Percentiles rank a stretch among this genome's conserved stretches.
Conservation (phyloP, 2,888 invertebrate genomes). For the Lumbricus terrestris region DNA sequence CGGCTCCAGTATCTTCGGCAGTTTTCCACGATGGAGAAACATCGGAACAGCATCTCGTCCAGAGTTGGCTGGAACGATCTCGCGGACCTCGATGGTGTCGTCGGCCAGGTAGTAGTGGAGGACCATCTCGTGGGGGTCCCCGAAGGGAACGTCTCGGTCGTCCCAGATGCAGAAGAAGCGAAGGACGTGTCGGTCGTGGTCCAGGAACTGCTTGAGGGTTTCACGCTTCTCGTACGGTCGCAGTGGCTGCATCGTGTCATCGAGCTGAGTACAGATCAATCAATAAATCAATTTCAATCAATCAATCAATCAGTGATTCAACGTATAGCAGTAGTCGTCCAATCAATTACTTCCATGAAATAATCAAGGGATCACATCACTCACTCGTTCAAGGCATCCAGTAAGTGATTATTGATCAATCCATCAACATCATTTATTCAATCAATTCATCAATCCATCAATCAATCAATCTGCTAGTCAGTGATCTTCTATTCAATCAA, state of each 20-base stretch:
- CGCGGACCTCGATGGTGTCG: conserved; percentile 84
- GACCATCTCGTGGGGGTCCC: conserved; percentile 75
- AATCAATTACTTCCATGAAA: neutral
- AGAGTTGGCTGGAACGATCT: conserved; percentile 69
- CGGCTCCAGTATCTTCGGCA: conserved; percentile 67
- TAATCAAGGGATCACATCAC: neutral
- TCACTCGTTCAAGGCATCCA: no score
- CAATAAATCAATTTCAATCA: neutral
- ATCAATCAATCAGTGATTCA: neutral
- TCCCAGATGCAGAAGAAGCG: conserved; percentile 89
- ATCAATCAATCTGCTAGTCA: no score
- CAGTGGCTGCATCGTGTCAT: conserved; percentile 58
- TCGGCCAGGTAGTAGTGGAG: conserved; percentile 84
- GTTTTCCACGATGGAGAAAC: conserved; percentile 73
- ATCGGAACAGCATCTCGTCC: conserved; percentile 72
- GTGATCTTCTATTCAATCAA: no score
- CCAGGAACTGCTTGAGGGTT: conserved; percentile 77
- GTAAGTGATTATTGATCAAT: no score
- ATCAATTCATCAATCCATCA: no score
- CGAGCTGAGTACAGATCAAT: conserved; percentile 46
- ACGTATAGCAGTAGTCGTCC: no score
- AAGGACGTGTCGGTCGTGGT: conserved; percentile 72
- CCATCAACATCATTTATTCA: no score
- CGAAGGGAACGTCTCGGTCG: conserved; percentile 75
- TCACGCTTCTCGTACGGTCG: conserved; percentile 59